Base-by-base conservation (phyloP, 2,113 vertebrate species). In the Pteropus alecto region DNA sequence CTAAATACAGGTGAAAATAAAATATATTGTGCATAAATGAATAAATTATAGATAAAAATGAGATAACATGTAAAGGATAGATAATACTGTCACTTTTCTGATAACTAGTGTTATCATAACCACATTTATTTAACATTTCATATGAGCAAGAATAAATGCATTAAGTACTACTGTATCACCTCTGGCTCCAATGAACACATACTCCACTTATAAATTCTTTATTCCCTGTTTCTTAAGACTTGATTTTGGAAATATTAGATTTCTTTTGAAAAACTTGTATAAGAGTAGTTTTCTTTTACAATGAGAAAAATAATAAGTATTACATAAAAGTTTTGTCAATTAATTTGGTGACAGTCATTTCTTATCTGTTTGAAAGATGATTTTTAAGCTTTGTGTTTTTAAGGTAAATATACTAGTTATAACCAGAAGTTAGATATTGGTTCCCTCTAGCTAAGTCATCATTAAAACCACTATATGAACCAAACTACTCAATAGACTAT, bases 131-230 rank as follows among this genome's bases (percentile, higher is more conserved):
- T 60, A 87, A 63, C 87, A 93, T 85, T 93, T 88, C 11, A 12
- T 35, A 26, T 33, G 41, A 87, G 96, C 33, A 51, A 68, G 92
- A 95, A 96, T 76, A 97, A 96, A 98, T 65, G 8, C 21, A 83
- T 84, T 90, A 63, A 93, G 35, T 65, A 88, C 87, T 92, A 61
- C 70, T 56, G 0, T 61, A 68, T 77, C 82, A 87, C 21, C 33
- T 43, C 22, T 79, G 89, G 35, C 43, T 68, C 33, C 12, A 48
- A 51, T 86, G 71, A 90, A 93, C 0, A 0, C 87, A 84, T 96
- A 94, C 13, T 93, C 13, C 8, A 67, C 3, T 83, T 77, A 85
- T 33, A 73, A 67, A 78, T 43, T 73, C 21, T 60, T 43, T 82
- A 63, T 91, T 91, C 46, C 54, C 6, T 92, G 19, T 24, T 33